Conservation (phyloP, 2,113 vertebrate species). For the Corythornis vintsioides region DNA sequence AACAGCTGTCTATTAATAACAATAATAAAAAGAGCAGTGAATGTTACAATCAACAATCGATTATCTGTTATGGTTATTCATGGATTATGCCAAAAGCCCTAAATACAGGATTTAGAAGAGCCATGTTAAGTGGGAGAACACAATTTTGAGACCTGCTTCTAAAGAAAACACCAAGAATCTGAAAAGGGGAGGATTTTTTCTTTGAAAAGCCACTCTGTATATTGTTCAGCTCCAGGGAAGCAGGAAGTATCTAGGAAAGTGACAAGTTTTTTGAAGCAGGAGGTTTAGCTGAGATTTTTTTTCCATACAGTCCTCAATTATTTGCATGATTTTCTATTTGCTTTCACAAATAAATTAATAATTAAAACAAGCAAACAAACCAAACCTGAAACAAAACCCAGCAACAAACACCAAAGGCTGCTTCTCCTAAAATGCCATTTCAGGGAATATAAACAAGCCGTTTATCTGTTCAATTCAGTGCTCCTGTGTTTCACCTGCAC, state of each 20-base stretch:
- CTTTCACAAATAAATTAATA: not conserved
- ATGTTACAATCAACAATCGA: constrained; percentile 28
- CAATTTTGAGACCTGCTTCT: constrained; percentile 49
- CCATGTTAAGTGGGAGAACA: not conserved
- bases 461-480: not conserved
- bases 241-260: not conserved
- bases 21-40: constrained; percentile 4
- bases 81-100: constrained; percentile 22
- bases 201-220: not conserved
- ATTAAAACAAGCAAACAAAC: not conserved
- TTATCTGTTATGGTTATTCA: constrained; percentile 30
- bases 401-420: not conserved
- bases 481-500: not conserved
- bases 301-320: not conserved
- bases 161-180: constrained; percentile 33
- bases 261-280: not conserved
- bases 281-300: not conserved
- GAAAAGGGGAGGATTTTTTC: not conserved
- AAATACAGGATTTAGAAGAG: constrained; percentile 47
- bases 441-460: not conserved
- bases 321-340: not conserved
- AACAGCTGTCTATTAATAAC: constrained; percentile 1
- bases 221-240: not conserved
- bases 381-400: not conserved
- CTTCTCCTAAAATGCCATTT: not conserved